Conservation (phyloP, 2,113 vertebrate species). For the Uria aalge region DNA sequence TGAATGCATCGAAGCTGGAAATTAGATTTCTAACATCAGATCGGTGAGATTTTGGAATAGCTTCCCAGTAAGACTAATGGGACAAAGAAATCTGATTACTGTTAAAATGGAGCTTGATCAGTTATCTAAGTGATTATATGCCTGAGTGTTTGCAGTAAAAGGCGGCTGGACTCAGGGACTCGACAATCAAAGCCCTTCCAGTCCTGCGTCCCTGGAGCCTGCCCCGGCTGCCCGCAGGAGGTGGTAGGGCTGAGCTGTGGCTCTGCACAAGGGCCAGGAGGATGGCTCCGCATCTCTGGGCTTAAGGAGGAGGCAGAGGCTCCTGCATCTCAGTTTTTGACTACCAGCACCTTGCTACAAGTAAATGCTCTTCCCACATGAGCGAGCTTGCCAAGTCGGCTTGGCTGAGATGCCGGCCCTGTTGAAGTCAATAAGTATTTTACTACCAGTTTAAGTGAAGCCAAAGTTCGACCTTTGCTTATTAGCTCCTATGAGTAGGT, state of each 20-base stretch:
- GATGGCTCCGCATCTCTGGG: background rate
- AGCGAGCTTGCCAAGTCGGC: background rate
- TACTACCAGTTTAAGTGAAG: background rate
- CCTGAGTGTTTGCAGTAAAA: background rate
- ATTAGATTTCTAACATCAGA: constrained; percentile 47
- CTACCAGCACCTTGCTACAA: background rate
- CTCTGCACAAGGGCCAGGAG: background rate
- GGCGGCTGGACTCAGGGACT: background rate
- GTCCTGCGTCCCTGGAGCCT: background rate
- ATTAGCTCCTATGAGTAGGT: background rate
- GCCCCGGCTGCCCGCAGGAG: background rate
- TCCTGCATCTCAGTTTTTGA: background rate
- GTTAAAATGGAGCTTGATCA: constrained; percentile 36
- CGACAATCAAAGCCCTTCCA: background rate
- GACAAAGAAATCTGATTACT: constrained; percentile 51
- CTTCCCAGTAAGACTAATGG: constrained; percentile 35
- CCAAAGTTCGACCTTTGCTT: background rate
- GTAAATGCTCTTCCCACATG: background rate
- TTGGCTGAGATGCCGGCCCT: background rate
- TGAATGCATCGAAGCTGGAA: constrained; percentile 37
- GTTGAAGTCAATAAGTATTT: background rate
- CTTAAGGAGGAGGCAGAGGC: background rate
- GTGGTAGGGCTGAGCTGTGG: background rate
- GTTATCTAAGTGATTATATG: background rate
- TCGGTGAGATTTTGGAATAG: constrained; percentile 27